Evolutionary conservation across 1,140 invertebrate genomes (phyloP).

Genomic region (Pseudachorutes palmiensis): DNA sequence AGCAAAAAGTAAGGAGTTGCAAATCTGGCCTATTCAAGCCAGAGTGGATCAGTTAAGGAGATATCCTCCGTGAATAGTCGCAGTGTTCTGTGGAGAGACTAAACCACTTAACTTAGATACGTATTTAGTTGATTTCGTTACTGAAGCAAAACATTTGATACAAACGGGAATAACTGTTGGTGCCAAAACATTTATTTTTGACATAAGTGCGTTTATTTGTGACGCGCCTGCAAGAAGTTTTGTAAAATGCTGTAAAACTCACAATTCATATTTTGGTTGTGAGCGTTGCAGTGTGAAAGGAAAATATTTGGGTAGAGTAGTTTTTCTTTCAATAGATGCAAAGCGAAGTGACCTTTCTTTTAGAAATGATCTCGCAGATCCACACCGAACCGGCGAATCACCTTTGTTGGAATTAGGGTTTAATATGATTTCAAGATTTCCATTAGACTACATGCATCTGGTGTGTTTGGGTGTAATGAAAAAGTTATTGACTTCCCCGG

Average conservation of each 20-base stretch:
- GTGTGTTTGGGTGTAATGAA: slow-evolving; percentile 9
- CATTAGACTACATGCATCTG: slow-evolving; percentile 13
- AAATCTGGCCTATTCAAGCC: slow-evolving; percentile 11
- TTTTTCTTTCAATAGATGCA: neutral
- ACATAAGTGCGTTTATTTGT: slow-evolving; percentile 3
- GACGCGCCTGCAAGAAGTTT: slow-evolving; percentile 16
- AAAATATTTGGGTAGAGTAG: neutral
- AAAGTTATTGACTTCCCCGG: neutral
- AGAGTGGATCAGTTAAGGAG: neutral
- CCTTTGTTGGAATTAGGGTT: neutral
- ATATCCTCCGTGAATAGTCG: neutral
- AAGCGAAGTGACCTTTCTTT: neutral
- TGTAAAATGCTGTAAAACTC: slow-evolving; percentile 17
- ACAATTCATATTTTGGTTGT: slow-evolving; percentile 17
- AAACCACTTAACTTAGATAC: neutral
- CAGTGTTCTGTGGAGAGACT: neutral
- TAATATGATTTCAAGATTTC: neutral
- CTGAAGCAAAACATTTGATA: neutral
- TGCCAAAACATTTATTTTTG: neutral
- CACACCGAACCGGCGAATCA: neutral
- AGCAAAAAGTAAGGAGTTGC: neutral
- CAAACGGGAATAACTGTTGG: neutral
- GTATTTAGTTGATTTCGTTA: slow-evolving; percentile 9
- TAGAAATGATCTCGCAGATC: neutral
- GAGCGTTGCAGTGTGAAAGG: slow-evolving; percentile 13